Conservation (phyloP, 1,140 invertebrate genomes). For the Drosophila sucinea region DNA sequence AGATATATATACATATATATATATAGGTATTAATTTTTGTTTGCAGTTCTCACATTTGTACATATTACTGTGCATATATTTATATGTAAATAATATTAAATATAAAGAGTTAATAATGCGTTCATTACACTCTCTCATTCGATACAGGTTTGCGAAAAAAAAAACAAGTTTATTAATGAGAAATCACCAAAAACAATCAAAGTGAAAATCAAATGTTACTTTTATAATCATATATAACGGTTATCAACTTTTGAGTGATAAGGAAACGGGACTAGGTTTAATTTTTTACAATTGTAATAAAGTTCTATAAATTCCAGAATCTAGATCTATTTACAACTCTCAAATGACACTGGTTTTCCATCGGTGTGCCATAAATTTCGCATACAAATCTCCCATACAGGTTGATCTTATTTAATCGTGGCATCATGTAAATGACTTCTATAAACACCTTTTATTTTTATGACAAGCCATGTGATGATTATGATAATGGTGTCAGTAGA, state of each 20-base stretch:
- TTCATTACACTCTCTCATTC: slow-evolving; percentile 39
- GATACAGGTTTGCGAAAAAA: slow-evolving; percentile 19
- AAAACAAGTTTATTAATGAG: slow-evolving; percentile 4
- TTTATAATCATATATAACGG: slow-evolving; percentile 1
- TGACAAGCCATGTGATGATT: slow-evolving; percentile 1
- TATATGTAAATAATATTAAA: slow-evolving; percentile 16
- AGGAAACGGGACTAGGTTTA: neutral
- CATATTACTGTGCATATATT: neutral
- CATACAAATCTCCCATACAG: neutral
- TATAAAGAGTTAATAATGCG: slow-evolving; percentile 55
- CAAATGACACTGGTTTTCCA: neutral
- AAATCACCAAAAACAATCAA: neutral
- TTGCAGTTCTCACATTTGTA: slow-evolving; percentile 13
- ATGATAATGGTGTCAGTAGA: slow-evolving; percentile 1
- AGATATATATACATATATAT: neutral
- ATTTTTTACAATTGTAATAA: slow-evolving; percentile 3
- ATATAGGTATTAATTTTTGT: neutral
- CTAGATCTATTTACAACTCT: slow-evolving; percentile 1
- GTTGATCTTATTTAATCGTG: slow-evolving; percentile 6
- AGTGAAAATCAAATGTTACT: neutral
- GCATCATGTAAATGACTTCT: slow-evolving; percentile 4
- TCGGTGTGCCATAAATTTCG: slow-evolving; percentile 1
- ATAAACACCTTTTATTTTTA: slow-evolving; percentile 8
- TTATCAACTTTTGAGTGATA: neutral
- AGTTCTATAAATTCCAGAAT: neutral